Evolutionary conservation across 23 tunicate genomes (phyloP).

Genomic region (Trididemnum nubilum): DNA sequence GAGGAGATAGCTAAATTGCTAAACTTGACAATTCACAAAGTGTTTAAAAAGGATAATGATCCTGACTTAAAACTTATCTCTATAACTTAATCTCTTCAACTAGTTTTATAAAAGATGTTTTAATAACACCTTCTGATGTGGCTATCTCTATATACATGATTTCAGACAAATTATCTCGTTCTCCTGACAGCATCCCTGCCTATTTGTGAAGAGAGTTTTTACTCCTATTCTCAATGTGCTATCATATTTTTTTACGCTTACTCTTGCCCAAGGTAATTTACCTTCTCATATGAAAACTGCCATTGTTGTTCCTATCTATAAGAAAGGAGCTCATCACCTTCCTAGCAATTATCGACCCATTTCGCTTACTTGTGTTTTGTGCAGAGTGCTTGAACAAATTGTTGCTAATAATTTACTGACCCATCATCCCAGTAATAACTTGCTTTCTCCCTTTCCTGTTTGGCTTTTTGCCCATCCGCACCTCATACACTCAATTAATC

Average conservation of each 20-base stretch:
- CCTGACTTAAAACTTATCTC: not conserved
- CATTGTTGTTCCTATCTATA: not conserved
- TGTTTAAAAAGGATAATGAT: not conserved
- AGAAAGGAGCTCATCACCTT: not conserved
- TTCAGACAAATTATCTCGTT: not conserved
- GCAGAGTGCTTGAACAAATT: not conserved
- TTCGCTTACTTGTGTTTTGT: conserved; percentile 5
- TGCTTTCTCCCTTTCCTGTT: not conserved
- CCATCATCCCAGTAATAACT: not conserved
- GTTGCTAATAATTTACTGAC: not conserved
- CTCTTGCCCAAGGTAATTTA: not conserved
- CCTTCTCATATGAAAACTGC: conserved; percentile 1
- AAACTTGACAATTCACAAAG: not conserved
- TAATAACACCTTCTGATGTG: not conserved
- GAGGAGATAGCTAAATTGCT: not conserved
- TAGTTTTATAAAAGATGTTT: not conserved
- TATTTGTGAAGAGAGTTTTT: not conserved
- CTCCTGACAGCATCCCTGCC: not conserved
- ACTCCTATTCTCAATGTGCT: not conserved
- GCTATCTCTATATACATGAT: not conserved
- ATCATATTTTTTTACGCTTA: not conserved
- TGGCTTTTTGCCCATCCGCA: not conserved
- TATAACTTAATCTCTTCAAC: not conserved
- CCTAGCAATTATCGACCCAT: conserved; percentile 2
- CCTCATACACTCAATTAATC: not conserved